phyloP scores from a whole-genome alignment of 1,140 invertebrate genomes.

The Zaprionus camerounensis region DNA sequence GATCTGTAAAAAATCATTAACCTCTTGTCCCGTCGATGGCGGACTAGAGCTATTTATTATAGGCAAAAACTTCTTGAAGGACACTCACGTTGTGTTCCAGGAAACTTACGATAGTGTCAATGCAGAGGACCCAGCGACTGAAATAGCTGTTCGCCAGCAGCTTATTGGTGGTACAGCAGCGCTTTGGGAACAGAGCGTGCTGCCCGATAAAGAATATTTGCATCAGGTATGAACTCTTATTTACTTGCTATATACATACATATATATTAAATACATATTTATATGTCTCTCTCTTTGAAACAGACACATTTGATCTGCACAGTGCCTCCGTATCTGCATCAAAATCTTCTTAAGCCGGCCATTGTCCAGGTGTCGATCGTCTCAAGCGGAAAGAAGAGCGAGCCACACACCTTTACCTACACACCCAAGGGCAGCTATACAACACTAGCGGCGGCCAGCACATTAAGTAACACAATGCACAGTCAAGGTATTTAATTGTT shows the following conservation, averaged over 20 bases:
- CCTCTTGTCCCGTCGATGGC: slow-evolving; percentile 91
- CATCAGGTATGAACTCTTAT: slow-evolving; percentile 87
- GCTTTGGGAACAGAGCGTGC: slow-evolving; percentile 91
- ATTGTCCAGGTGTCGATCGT: slow-evolving; percentile 91
- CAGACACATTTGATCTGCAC: slow-evolving; percentile 97
- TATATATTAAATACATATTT: neutral
- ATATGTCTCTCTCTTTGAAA: slow-evolving; percentile 26
- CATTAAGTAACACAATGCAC: slow-evolving; percentile 76
- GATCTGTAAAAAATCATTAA: slow-evolving; percentile 96
- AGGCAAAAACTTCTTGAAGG: slow-evolving; percentile 98
- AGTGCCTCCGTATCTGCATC: slow-evolving; percentile 91
- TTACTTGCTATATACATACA: neutral
- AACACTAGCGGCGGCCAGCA: slow-evolving; percentile 78
- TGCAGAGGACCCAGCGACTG: slow-evolving; percentile 65
- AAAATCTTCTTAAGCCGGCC: slow-evolving; percentile 88
- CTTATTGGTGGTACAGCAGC: slow-evolving; percentile 78
- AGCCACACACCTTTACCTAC: slow-evolving; percentile 94
- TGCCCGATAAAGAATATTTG: slow-evolving; percentile 92
- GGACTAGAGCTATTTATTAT: slow-evolving; percentile 97
- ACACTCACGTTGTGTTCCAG: slow-evolving; percentile 95
- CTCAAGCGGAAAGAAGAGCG: slow-evolving; percentile 94
- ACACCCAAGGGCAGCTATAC: slow-evolving; percentile 86
- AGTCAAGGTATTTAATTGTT: slow-evolving; percentile 84
- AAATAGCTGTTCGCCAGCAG: slow-evolving; percentile 71
- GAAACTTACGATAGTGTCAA: slow-evolving; percentile 85